These are phyloP conservation scores for Parnassius smintheus DNA, from an alignment of 2,888 invertebrate species.

Conservation along the genomic window DNA sequence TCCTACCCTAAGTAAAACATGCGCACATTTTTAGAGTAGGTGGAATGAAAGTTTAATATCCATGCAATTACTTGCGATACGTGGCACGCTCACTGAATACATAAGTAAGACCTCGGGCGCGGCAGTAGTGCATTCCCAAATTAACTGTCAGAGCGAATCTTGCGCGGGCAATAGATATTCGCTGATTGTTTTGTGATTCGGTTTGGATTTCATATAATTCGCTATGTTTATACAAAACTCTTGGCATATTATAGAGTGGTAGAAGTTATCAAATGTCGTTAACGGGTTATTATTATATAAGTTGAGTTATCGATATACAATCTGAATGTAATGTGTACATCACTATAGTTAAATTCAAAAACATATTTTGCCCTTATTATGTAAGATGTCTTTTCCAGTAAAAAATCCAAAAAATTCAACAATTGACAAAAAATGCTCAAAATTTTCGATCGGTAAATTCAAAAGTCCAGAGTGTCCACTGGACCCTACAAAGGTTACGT, in stretches of 20 bases:
- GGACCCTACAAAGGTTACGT: constrained; percentile 14
- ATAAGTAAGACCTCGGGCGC: constrained; percentile 55
- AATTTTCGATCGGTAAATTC: not conserved
- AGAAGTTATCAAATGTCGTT: too few relatives aligned
- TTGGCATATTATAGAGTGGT: too few relatives aligned
- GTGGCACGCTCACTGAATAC: constrained; percentile 73
- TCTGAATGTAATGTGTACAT: too few relatives aligned
- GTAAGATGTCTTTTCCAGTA: too few relatives aligned
- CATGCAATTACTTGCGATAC: constrained; percentile 74
- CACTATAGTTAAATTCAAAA: too few relatives aligned
- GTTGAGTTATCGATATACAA: not conserved
- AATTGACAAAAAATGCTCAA: not conserved
- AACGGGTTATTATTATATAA: too few relatives aligned
- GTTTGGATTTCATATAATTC: constrained; percentile 68
- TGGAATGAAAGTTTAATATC: constrained; percentile 21
- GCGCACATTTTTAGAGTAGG: not conserved
- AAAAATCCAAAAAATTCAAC: too few relatives aligned
- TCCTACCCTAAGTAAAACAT: not conserved
- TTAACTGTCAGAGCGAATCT: constrained; percentile 77
- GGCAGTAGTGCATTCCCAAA: constrained; percentile 63
- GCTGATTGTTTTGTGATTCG: constrained; percentile 73
- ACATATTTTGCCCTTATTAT: too few relatives aligned
- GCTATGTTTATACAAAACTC: constrained; percentile 7
- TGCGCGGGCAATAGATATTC: constrained; percentile 58
- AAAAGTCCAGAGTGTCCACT: not conserved